Base-by-base conservation (phyloP, 2,888 invertebrate species). In the Megalurothrips usitatus region DNA sequence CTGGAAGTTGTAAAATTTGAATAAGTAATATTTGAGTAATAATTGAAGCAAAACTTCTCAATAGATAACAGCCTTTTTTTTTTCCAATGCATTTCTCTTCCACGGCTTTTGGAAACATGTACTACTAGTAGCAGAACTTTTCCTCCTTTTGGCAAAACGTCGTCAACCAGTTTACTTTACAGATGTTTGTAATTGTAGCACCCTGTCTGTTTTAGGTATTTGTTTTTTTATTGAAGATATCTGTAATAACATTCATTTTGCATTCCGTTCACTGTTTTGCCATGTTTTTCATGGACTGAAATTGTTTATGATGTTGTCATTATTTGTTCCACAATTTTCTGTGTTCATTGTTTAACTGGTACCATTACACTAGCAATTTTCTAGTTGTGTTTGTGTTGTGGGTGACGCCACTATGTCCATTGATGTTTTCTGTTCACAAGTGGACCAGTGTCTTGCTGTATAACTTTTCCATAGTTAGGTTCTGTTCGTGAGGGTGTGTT, bases 311-410 rank as follows among this genome's bases (percentile, higher is more conserved):
- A 75, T 75, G 23, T 75, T 75, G 68, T 75, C 68, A 75, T 75
- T 75, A 75, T 23, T 26, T 75, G 23, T 75, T 75, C 23, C 26
- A 26, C 9, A 75, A 75, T 75, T 26, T 26, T 26, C 23, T 75
- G 23, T 75, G 68, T 75, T 75, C 26, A 26, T 75, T 75, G 68
- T 75, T 75, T 75, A 26, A 10, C 26, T 75, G 26, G 68, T 75
- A 75, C 26, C 68, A 75, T 75, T 75, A 75, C 68, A 75, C 26
- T 75, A 23, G 68, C 68, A 75, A 26, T 75, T 8, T 68, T 68
- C 68, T 23, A 68, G 68, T 68, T 68, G 68, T 52, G 52, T 26
- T 75, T 75, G 68, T 75, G 8, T 58, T 58, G n/a, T n/a, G n/a
- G 58, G n/a, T 17, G 26, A 75, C 52, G 58, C n/a, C 58, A 58